These are phyloP conservation scores for Boulengerochromis microlepis DNA, from an alignment of 2,113 vertebrate species.

Conservation along the genomic window DNA sequence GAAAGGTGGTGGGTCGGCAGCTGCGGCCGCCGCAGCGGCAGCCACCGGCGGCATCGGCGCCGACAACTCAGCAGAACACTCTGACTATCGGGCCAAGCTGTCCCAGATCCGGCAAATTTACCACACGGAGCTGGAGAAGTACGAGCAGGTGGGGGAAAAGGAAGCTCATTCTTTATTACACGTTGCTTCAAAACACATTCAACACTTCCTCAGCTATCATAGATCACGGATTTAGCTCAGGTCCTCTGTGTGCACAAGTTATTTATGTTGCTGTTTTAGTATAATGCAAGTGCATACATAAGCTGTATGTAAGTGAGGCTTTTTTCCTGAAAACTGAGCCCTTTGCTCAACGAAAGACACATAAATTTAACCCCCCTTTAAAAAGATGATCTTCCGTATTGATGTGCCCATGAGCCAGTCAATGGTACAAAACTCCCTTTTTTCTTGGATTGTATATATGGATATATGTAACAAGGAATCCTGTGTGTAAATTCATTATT, in stretches of 20 bases:
- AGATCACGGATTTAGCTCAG: background rate
- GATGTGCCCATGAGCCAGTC: background rate
- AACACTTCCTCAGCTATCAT: background rate
- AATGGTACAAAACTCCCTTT: background rate
- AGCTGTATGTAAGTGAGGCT: background rate
- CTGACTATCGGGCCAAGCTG: slow-evolving; percentile 95
- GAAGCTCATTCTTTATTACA: background rate
- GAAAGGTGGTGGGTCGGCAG: slow-evolving; percentile 88
- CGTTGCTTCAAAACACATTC: background rate
- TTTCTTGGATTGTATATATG: background rate
- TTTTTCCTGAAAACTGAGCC: background rate
- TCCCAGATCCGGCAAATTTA: slow-evolving; percentile 97
- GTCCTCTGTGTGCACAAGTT: background rate
- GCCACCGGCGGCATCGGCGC: slow-evolving; percentile 83
- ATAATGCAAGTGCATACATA: background rate
- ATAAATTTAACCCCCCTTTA: background rate
- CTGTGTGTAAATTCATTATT: background rate
- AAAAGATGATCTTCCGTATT: background rate
- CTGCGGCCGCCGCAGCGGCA: slow-evolving; percentile 83
- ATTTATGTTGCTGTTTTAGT: background rate
- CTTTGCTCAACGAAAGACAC: background rate
- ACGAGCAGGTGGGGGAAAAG: slow-evolving; percentile 84
- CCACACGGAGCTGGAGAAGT: slow-evolving; percentile 99
- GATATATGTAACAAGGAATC: background rate
- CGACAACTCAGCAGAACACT: slow-evolving; percentile 95